Conservation (phyloP, 2,888 invertebrate genomes). For the Petrolisthes cinctipes region DNA sequence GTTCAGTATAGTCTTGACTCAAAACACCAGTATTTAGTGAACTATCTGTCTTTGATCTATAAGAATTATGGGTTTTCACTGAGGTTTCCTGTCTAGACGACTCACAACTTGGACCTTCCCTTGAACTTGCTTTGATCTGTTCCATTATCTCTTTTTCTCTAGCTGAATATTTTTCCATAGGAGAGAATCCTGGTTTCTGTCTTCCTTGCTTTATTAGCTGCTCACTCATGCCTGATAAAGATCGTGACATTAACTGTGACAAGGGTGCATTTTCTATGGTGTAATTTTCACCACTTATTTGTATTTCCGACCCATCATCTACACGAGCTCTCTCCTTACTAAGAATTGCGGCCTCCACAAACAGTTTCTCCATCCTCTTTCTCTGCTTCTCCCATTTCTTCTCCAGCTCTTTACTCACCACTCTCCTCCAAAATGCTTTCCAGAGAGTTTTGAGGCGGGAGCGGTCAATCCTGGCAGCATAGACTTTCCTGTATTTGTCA, state of each 20-base stretch:
- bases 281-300: too few species aligned
- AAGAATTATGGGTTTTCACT: neutral
- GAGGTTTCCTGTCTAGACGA: neutral
- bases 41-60: neutral
- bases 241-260: too few species aligned
- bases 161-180: too few species aligned
- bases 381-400: slow-evolving; percentile 14
- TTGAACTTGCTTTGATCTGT: neutral
- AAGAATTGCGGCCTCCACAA: slow-evolving; percentile 4
- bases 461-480: slow-evolving; percentile 15
- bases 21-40: neutral
- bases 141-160: neutral
- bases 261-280: too few species aligned
- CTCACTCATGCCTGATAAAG: too few species aligned
- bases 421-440: slow-evolving; percentile 29
- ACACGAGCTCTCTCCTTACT: neutral
- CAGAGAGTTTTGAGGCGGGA: slow-evolving; percentile 15
- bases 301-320: too few species aligned
- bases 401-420: slow-evolving; percentile 6
- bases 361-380: slow-evolving; percentile 10
- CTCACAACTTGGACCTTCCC: neutral
- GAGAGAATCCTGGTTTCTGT: too few species aligned
- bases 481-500: neutral
- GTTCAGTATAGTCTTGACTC: neutral
- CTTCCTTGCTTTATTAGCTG: too few species aligned